Evolutionary conservation across 2,797 vertebrate species (phyloP), one percentile per base, ranked within the genome.

Genomic region (Taenioides sp.): DNA sequence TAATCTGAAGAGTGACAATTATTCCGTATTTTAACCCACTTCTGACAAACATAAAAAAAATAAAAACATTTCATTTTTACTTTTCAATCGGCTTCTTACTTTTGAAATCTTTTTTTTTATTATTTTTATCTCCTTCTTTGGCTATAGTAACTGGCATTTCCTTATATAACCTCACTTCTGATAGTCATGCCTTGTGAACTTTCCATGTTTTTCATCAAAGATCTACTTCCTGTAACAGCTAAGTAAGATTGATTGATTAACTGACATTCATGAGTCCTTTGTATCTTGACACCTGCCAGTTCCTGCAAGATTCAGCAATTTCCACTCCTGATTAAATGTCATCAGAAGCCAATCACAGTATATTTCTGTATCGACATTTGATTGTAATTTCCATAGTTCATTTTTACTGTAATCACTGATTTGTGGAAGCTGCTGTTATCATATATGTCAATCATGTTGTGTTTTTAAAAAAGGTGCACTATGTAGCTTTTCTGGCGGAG

Each of bases 131-230:
- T 3, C 52, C 20, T 5, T 10, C 4, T 16, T 25, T 16, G 25
- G 14, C 73, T 71, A 4, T 67, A 65, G 65, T 69, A 72, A 76
- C 34, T 78, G 80, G 28, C 63, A 65, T 74, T 74, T 75, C 57
- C 64, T 74, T 59, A 65, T 65, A 77, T 73, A 76, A 77, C 78
- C 68, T 69, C 77, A 65, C 71, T 65, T 74, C 69, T 74, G 77
- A 78, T 40, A 40, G 70, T 68, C 55, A 52, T 72, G 67, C 67
- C 43, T 55, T 79, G 10, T 58, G 65, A 74, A 61, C 57, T 66
- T 67, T 71, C 57, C 17, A 2, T 12, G 57, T 55, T 52, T 25
- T 61, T 74, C 60, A 49, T 69, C 59, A 69, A 73, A 73, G 54
- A 50, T 27, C 20, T 60, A 43, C 31, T 47, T 0, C 20, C 49